Base-by-base conservation (phyloP, 2,113 vertebrate genomes). In the Rhineura floridana region DNA sequence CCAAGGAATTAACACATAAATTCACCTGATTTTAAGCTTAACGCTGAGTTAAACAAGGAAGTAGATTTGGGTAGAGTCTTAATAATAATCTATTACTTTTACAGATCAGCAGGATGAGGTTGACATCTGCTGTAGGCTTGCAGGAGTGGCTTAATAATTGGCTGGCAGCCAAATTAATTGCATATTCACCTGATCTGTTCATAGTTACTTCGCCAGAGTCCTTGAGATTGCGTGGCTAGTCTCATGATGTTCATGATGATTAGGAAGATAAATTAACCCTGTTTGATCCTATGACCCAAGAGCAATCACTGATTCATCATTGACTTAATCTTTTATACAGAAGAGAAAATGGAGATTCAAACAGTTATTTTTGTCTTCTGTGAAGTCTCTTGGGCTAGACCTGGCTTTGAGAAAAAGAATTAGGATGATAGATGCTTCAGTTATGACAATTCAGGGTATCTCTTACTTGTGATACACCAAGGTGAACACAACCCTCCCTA, bases 231-330 rank as follows among this genome's bases (percentile, higher is more conserved):
- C n/a, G 12, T 83, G 80, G 59, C 44, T 75, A 65, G 55, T 65
- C 42, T 82, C 63, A 33, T 81, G 77, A 81, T 81, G 39, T 70
- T 75, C 50, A 42, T 76, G 33, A 7, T 83, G 69, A 59, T 87
- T 87, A 81, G 63, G 23, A 67, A 86, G 85, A 65, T 88, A 50
- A 87, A 19, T 62, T 75, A 87, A 88, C 87, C 72, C 39, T 83
- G n/a, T 50, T 39, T 62, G n/a, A 65, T 88, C 55, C 55, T 30
- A 11, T 65, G 69, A 17, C 55, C 33, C 55, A 44, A 42, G 42
- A 62, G 33, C 69, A 76, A 65, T 82, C 12, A 39, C 5, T 83
- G 55, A 76, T 25, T 83, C 69, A 76, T 83, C 55, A 81, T 30
- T 76, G 80, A 25, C 44, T 23, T 50, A 30, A 48, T 6, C 46